phyloP scores from a whole-genome alignment of 2,888 invertebrate species.

The Saturnia japonica region DNA sequence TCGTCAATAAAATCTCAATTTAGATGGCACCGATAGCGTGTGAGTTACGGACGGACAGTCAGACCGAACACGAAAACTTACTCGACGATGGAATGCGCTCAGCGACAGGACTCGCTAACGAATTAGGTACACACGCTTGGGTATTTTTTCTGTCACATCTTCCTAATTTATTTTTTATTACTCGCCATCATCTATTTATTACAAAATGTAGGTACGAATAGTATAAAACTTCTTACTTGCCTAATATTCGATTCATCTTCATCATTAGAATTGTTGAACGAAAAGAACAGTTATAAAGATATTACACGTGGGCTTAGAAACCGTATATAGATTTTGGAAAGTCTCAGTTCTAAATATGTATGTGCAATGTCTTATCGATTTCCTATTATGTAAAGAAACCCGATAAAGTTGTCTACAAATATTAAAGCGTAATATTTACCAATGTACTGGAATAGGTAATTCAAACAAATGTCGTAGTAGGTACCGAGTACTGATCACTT shows the following conservation, averaged over 20 bases:
- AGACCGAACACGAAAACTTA: slow-evolving; percentile 79
- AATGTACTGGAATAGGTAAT: background rate
- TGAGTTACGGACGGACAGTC: slow-evolving; percentile 79
- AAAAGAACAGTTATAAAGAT: background rate
- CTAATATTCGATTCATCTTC: background rate
- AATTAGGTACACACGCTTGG: slow-evolving; percentile 69
- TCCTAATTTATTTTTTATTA: slow-evolving; percentile 49
- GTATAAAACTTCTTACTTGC: background rate
- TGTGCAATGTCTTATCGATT: background rate
- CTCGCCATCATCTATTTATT: slow-evolving; percentile 24
- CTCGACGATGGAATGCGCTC: slow-evolving; percentile 76
- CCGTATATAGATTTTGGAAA: slow-evolving; percentile 3
- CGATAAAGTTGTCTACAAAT: no score
- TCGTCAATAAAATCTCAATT: slow-evolving; percentile 82
- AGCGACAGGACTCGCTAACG: slow-evolving; percentile 77
- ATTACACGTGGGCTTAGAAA: background rate
- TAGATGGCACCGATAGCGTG: slow-evolving; percentile 79
- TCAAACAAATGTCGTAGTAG: background rate
- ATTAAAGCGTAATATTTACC: background rate
- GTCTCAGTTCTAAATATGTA: slow-evolving; percentile 3
- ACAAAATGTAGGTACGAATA: background rate
- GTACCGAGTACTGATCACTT: no score
- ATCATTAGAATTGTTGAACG: background rate
- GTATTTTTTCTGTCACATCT: slow-evolving; percentile 42
- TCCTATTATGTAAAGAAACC: slow-evolving; percentile 1